Evolutionary conservation across 2,888 invertebrate species (phyloP).

Genomic region (Slavum lentiscoides): DNA sequence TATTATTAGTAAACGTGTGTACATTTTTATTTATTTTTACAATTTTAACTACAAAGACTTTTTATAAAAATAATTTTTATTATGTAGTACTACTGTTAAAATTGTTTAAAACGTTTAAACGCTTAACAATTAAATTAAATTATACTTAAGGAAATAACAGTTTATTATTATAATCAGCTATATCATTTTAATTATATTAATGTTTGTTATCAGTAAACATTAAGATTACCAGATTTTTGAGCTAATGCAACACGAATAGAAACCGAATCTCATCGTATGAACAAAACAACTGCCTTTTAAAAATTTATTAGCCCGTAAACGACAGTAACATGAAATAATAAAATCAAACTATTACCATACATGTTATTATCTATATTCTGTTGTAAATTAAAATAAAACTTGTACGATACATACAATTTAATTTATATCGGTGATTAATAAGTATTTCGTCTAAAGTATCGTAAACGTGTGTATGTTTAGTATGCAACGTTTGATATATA

Average conservation of each 20-base stretch:
- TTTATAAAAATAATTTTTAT: conserved; percentile 43
- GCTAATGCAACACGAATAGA: neutral
- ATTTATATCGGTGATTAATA: too few species aligned
- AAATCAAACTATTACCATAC: conserved; percentile 32
- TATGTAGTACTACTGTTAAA: conserved; percentile 25
- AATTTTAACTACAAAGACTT: conserved; percentile 44
- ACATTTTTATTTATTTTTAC: conserved; percentile 46
- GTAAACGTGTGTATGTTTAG: too few species aligned
- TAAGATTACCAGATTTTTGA: too few species aligned
- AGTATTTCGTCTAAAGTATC: too few species aligned
- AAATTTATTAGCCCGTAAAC: conserved; percentile 9
- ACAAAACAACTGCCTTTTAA: conserved; percentile 23
- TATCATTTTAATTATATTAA: neutral
- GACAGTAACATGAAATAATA: conserved; percentile 10
- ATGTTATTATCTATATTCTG: neutral
- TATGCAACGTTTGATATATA: too few species aligned
- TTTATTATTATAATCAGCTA: conserved; percentile 1
- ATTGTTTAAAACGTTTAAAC: conserved; percentile 23
- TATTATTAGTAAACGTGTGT: conserved; percentile 31
- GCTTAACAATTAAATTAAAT: conserved; percentile 10
- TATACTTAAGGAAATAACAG: too few species aligned
- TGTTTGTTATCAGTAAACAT: too few species aligned
- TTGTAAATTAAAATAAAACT: neutral
- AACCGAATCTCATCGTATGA: conserved; percentile 28
- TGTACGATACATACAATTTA: too few species aligned